These are phyloP conservation scores for Sebastes hubbsi DNA, from an alignment of 2,797 vertebrate genomes.

Conservation along the genomic window DNA sequence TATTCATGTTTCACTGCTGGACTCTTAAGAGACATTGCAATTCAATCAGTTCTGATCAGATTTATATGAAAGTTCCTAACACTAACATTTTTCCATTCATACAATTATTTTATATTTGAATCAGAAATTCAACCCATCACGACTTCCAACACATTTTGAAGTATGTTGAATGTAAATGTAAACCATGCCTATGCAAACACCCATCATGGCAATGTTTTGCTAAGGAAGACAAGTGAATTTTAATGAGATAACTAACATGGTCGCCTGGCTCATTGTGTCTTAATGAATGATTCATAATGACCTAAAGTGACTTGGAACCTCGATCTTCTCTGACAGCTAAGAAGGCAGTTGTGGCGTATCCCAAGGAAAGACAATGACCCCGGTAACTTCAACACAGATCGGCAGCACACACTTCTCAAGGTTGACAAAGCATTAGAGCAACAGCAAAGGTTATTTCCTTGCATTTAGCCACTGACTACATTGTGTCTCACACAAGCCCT, in stretches of 20 bases:
- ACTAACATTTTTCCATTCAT: background rate
- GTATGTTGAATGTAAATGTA: background rate
- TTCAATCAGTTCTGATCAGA: background rate
- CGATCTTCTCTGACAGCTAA: slow-evolving; percentile 77
- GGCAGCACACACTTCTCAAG: slow-evolving; percentile 64
- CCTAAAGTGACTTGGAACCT: slow-evolving; percentile 65
- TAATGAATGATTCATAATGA: slow-evolving; percentile 75
- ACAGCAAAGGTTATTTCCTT: slow-evolving; percentile 65
- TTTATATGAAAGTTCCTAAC: background rate
- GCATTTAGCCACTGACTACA: slow-evolving; percentile 61
- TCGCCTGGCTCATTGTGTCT: slow-evolving; percentile 55
- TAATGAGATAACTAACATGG: slow-evolving; percentile 59
- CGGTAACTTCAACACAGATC: slow-evolving; percentile 56
- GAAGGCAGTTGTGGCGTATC: slow-evolving; percentile 60
- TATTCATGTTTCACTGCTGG: background rate
- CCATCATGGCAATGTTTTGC: background rate
- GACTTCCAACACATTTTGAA: background rate
- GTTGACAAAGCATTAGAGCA: slow-evolving; percentile 61
- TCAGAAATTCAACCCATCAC: background rate
- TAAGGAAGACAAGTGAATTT: slow-evolving; percentile 26
- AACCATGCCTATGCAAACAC: slow-evolving; percentile 13
- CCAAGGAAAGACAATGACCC: slow-evolving; percentile 64
- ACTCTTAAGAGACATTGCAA: background rate
- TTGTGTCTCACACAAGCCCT: slow-evolving; percentile 49
- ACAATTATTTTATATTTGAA: background rate